These are phyloP conservation scores for Melolontha melolontha DNA, from an alignment of 2,888 invertebrate species.

Conservation along the genomic window DNA sequence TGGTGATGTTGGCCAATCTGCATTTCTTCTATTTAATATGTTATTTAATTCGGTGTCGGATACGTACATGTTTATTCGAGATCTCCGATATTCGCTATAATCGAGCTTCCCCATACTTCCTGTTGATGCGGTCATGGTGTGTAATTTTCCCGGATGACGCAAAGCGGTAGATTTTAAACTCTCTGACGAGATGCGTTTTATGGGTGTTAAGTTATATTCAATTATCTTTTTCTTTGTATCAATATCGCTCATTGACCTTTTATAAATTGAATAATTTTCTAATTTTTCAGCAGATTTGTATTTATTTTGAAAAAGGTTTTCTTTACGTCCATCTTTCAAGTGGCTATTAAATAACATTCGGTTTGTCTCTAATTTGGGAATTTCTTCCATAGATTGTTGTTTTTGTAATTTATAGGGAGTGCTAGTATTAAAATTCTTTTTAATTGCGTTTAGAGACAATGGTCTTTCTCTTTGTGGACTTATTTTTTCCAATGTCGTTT, in stretches of 20 bases:
- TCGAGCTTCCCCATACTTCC: no score
- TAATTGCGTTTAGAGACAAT: no score
- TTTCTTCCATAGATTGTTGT: conserved; percentile 26
- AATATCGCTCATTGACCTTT: neutral
- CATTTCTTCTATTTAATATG: conserved; percentile 6
- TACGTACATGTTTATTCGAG: neutral
- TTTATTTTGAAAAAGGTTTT: conserved; percentile 12
- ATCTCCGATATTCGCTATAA: neutral
- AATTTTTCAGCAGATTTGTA: neutral
- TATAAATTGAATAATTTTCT: neutral
- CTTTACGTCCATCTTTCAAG: conserved; percentile 23
- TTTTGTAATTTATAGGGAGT: neutral
- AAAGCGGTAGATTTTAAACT: neutral
- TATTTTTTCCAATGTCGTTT: neutral
- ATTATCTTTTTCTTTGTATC: neutral
- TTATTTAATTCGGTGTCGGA: conserved; percentile 24
- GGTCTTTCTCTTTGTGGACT: neutral
- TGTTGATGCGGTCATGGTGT: no score
- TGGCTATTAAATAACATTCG: neutral
- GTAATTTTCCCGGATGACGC: no score
- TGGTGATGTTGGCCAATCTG: neutral
- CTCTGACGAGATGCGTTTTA: neutral
- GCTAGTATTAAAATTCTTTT: no score
- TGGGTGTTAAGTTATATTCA: neutral
- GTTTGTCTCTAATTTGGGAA: neutral